These are phyloP conservation scores for Adelognathus sp. DNA, from an alignment of 2,888 invertebrate species.

Conservation along the genomic window DNA sequence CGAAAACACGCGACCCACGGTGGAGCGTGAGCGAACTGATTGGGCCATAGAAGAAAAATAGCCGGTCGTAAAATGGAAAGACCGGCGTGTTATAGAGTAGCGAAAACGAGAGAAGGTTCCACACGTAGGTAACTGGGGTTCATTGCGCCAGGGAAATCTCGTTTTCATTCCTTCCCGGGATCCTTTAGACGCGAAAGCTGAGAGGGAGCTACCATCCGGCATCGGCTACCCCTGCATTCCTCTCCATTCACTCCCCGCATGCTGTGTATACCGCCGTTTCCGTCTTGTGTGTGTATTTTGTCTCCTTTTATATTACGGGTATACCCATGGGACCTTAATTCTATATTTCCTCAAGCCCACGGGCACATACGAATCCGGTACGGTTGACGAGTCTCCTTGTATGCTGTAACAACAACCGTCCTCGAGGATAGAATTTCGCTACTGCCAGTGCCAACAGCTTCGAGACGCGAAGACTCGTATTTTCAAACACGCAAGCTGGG, in stretches of 20 bases:
- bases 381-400: not conserved
- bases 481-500: slow-evolving; percentile 39
- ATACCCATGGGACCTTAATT: slow-evolving; percentile 72
- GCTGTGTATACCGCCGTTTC: slow-evolving; percentile 32
- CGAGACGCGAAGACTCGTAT: slow-evolving; percentile 39
- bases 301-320: slow-evolving; percentile 73
- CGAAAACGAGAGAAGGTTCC: slow-evolving; percentile 7
- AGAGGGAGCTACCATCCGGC: slow-evolving; percentile 32
- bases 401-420: not conserved
- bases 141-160: slow-evolving; percentile 69
- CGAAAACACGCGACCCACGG: not conserved
- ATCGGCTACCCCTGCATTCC: not conserved
- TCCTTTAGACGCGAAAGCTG: slow-evolving; percentile 57
- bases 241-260: not conserved
- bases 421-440: slow-evolving; percentile 1
- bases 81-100: not conserved
- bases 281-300: slow-evolving; percentile 70
- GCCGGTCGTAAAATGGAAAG: slow-evolving; percentile 32
- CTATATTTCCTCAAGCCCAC: slow-evolving; percentile 69
- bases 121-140: slow-evolving; percentile 34
- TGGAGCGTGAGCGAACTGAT: slow-evolving; percentile 38
- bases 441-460: slow-evolving; percentile 27
- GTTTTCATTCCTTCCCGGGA: slow-evolving; percentile 69
- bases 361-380: slow-evolving; percentile 48
- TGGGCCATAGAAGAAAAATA: slow-evolving; percentile 50